Evolutionary conservation across 2,797 vertebrate genomes (phyloP).

Genomic region (Mormyrus proboscirostris): DNA sequence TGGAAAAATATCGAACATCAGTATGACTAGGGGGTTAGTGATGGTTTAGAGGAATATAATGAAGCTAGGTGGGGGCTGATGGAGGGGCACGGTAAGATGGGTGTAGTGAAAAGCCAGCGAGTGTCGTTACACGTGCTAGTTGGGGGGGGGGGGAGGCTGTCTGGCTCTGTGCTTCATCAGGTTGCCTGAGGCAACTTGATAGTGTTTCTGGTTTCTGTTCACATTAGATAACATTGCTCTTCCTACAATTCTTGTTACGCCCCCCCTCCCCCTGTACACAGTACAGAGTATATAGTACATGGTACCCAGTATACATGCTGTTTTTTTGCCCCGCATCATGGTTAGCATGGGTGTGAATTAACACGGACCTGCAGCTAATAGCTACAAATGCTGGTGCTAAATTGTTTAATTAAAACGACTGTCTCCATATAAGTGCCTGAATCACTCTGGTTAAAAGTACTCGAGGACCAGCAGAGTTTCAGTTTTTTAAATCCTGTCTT

Average conservation of each 20-base stretch:
- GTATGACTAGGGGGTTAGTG: background rate
- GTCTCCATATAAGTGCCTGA: background rate
- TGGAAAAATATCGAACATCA: background rate
- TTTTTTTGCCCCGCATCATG: background rate
- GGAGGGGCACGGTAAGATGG: background rate
- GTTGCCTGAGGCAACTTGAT: background rate
- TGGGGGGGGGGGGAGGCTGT: background rate
- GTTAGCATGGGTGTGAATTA: background rate
- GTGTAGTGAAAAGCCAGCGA: background rate
- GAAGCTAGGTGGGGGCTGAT: constrained; percentile 38
- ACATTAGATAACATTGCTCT: background rate
- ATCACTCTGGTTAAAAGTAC: background rate
- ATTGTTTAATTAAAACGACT: background rate
- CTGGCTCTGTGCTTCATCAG: background rate
- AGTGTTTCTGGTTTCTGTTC: background rate
- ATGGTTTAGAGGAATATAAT: background rate
- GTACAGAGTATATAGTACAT: too few relatives aligned
- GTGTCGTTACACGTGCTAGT: background rate
- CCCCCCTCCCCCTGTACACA: too few relatives aligned
- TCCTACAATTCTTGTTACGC: background rate
- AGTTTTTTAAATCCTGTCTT: background rate
- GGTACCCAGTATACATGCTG: background rate
- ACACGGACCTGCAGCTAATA: background rate
- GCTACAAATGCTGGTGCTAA: background rate
- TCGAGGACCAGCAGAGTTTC: background rate